Conservation (phyloP, 2,888 invertebrate genomes). For the Cantharis nigra region DNA sequence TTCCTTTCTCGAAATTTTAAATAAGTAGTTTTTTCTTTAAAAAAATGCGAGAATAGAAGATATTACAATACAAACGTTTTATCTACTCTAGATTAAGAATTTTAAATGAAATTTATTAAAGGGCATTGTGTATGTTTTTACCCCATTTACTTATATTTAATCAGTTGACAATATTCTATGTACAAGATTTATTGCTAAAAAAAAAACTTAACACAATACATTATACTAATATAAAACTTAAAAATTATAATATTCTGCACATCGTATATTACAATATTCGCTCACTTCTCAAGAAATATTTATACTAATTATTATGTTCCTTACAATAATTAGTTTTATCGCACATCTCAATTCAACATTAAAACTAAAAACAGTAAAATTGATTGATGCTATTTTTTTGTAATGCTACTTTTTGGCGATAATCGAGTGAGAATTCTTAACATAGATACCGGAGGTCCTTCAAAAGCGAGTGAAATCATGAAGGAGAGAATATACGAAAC, state of each 20-base stretch:
- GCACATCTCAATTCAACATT: neutral
- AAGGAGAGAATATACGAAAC: constrained; percentile 79
- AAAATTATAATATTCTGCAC: neutral
- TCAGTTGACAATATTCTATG: neutral
- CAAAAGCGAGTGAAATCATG: constrained; percentile 78
- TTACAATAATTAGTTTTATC: neutral
- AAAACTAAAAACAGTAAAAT: neutral
- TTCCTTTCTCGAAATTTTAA: too few species aligned
- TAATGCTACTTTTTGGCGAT: constrained; percentile 17
- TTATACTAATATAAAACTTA: neutral
- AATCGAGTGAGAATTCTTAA: constrained; percentile 62
- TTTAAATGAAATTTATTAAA: too few species aligned
- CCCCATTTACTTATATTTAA: neutral
- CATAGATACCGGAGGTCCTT: constrained; percentile 85
- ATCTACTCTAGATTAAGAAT: too few species aligned
- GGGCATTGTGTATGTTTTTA: too few species aligned
- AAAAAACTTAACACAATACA: neutral
- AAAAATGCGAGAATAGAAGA: too few species aligned
- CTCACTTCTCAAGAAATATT: neutral
- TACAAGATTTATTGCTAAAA: neutral
- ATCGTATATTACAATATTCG: neutral
- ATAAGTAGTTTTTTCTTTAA: too few species aligned
- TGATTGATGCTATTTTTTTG: neutral
- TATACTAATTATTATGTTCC: neutral
- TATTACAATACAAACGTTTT: too few species aligned